Base-by-base conservation (phyloP, 2,888 invertebrate species). In the Leptinotarsa juncta region DNA sequence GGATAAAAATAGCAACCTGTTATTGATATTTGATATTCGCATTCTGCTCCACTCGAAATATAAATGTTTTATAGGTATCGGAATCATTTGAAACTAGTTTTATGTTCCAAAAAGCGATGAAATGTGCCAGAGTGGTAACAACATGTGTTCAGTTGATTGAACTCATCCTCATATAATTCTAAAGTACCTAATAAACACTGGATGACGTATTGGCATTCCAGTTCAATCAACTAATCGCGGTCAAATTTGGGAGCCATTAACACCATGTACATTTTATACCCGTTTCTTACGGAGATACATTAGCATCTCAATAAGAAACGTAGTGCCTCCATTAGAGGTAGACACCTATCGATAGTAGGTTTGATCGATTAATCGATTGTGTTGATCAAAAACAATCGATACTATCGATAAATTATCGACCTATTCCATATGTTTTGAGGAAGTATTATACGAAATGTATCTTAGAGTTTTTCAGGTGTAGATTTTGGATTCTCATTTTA, bases 21-120 rank as follows among this genome's bases (percentile, higher is more conserved):
- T 23, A 57, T 57, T 57, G 57, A 57, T 57, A 57, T 57, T 57
- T 57, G 57, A 57, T 57, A 57, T 57, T 57, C 20, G 57, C 23
- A 57, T 57, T 57, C 23, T 57, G 57, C 57, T 23, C 23, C 57
- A 26, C 23, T 57, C 57, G 23, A 57, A 23, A 23, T 5, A 23
- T 15, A 23, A 53, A 57, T 57, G 57, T 15, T 57, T 57, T 57
- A 57, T 57, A 57, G 23, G 57, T 26, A 20, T 57, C 57, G 23
- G 23, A 57, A 20, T 57, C 57, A 23, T 23, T 57, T 57, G 12
- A 57, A 57, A 57, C 15, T 14, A 57, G 57, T 57, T 57, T 57
- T 20, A 57, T 57, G 23, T 57, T 57, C 23, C 57, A 57, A 57
- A 57, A 23, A 23, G 15, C 15, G 26, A 57, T 57, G 20, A 23